phyloP scores from a whole-genome alignment of 2,797 vertebrate genomes.

The Pangasius krempfi region DNA sequence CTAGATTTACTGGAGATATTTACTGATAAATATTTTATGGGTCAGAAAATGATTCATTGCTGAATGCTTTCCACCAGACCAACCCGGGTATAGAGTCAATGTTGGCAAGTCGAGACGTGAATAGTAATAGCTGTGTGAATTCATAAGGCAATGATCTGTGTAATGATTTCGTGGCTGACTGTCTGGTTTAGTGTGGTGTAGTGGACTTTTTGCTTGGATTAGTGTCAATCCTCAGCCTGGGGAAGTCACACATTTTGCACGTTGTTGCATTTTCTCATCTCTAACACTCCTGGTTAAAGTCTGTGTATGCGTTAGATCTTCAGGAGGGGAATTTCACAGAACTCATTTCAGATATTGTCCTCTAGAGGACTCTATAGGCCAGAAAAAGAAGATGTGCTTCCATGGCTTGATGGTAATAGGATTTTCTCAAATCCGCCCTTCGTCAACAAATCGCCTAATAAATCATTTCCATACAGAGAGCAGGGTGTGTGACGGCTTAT shows the following conservation, averaged over 20 bases:
- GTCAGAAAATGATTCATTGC: background rate
- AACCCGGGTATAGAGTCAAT: background rate
- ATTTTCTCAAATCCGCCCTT: background rate
- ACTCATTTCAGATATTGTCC: slow-evolving; percentile 2
- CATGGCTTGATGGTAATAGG: background rate
- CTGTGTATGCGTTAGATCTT: background rate
- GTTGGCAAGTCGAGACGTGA: background rate
- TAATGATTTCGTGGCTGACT: background rate
- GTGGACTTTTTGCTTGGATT: too few relatives aligned
- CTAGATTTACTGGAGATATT: background rate
- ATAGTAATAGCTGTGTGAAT: background rate
- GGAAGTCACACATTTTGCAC: background rate
- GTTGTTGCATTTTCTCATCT: background rate
- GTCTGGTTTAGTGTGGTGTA: background rate
- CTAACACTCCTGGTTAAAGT: background rate
- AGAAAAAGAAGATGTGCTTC: background rate
- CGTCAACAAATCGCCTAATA: slow-evolving; percentile 12
- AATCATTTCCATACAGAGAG: background rate
- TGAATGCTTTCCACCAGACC: background rate
- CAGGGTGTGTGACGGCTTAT: background rate
- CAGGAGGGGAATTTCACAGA: background rate
- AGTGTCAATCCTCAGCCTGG: background rate
- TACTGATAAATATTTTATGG: background rate
- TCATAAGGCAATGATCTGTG: background rate
- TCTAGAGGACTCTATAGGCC: background rate